These are phyloP conservation scores for Nyleta sp. DNA, from an alignment of 2,888 invertebrate genomes.

Conservation along the genomic window DNA sequence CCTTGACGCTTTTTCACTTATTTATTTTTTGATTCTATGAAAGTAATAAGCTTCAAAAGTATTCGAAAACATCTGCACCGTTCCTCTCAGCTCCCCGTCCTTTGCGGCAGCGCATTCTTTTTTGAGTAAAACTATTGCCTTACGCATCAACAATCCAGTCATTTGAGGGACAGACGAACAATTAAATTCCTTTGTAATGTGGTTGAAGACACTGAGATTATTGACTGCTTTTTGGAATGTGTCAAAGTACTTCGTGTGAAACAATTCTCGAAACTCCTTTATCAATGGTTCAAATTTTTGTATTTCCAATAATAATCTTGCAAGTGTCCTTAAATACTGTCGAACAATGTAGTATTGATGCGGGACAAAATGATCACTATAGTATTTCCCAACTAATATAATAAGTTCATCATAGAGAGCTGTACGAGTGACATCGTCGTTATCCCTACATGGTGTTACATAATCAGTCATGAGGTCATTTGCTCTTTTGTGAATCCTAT, in stretches of 20 bases:
- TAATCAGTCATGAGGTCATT: not conserved
- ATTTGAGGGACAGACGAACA: not conserved
- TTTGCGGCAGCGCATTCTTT: not conserved
- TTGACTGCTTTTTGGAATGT: not conserved
- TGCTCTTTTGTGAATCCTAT: conserved; percentile 6
- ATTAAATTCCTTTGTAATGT: not conserved
- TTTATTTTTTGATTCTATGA: not conserved
- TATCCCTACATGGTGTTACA: not conserved
- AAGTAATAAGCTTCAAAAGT: not conserved
- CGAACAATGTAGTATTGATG: conserved; percentile 7
- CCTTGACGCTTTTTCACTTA: not conserved
- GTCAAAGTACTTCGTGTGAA: not conserved
- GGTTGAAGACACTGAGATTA: not conserved
- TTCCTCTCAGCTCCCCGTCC: not conserved
- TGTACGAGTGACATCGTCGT: not conserved
- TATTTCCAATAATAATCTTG: not conserved
- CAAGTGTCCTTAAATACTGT: not conserved
- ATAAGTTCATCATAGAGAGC: conserved; percentile 5
- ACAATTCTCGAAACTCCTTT: not conserved
- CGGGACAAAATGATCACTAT: not conserved
- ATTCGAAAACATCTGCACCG: not conserved
- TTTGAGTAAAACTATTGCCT: not conserved
- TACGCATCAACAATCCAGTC: not conserved
- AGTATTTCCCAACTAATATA: not conserved
- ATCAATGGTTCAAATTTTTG: not conserved